Conservation (phyloP, 2,113 vertebrate species). For the Varanus salvator region DNA sequence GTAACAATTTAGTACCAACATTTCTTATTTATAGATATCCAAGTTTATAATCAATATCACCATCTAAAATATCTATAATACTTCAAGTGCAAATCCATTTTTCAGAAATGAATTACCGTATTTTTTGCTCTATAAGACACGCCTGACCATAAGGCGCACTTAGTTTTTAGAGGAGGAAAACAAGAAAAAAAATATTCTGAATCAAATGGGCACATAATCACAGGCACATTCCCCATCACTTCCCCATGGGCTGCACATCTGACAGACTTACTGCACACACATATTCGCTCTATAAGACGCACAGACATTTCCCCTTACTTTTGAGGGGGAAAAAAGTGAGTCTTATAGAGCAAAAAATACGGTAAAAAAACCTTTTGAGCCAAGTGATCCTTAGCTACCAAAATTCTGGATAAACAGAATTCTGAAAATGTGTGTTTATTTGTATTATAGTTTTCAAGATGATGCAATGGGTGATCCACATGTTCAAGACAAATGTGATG, state of each 20-base stretch:
- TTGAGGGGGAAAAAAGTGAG: too few relatives aligned
- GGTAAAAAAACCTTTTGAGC: not conserved
- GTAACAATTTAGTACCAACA: not conserved
- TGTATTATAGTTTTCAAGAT: slow-evolving; percentile 32
- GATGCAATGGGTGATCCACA: slow-evolving; percentile 53
- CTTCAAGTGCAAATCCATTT: slow-evolving; percentile 36
- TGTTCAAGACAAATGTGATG: slow-evolving; percentile 61
- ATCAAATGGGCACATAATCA: too few relatives aligned
- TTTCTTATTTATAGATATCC: not conserved
- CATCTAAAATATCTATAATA: slow-evolving; percentile 38
- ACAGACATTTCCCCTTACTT: too few relatives aligned
- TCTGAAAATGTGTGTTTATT: slow-evolving; percentile 17
- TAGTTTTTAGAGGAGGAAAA: too few relatives aligned
- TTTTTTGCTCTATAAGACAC: too few relatives aligned
- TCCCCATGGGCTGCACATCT: too few relatives aligned
- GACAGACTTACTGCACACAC: too few relatives aligned
- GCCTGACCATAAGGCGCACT: too few relatives aligned
- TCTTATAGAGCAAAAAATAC: too few relatives aligned
- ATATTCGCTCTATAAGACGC: too few relatives aligned
- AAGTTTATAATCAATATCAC: slow-evolving; percentile 1
- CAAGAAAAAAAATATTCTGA: too few relatives aligned
- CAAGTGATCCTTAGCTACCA: not conserved
- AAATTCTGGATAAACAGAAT: slow-evolving; percentile 29
- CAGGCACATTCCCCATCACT: too few relatives aligned
- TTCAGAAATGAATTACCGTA: slow-evolving; percentile 7